Base-by-base conservation (phyloP, 2,113 vertebrate genomes). In the Vulpes vulpes region DNA sequence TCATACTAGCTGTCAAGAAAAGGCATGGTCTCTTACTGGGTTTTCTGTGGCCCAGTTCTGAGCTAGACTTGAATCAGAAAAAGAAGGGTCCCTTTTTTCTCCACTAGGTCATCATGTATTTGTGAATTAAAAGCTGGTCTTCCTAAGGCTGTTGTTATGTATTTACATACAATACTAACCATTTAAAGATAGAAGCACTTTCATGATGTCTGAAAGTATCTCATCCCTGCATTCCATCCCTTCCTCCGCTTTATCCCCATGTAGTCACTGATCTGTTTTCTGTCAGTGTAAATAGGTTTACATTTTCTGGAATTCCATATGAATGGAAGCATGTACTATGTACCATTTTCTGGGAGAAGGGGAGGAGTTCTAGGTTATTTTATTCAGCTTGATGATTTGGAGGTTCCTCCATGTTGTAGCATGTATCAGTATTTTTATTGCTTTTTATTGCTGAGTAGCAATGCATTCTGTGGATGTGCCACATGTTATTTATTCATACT, bases 1-100 rank as follows among this genome's bases (percentile, higher is more conserved):
- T 55, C 38, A 57, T 60, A 49, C 53, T 38, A 16, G 11, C 53
- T 53, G 7, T 80, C 55, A 57, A 49, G 35, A 69, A 57, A 78
- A 78, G 74, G 25, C 27, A 4, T 53, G 51, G 32, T 32, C 15
- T 86, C 57, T 57, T 73, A 19, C 19, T 55, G 35, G 19, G 35
- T 49, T 71, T 69, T 92, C 27, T 14, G 0, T 71, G 89, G 35
- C 57, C 49, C 15, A 11, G 15, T 49, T 74, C 38, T 85, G n/a
- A 92, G 64, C n/a, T 67, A 88, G 59, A 78, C 67, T 32, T 86
- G 73, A 85, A 57, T 90, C 92, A 96, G 59, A 81, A 81, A 62
- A 90, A 57, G n/a, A 35, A 73, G 55, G 22, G 38, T 38, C 53
- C 22, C 60, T 22, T 51, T 79, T 64, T 53, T 80, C 32, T 89